Percentiles rank a stretch among this genome's conserved stretches.
Evolutionary conservation across 2,888 invertebrate species (phyloP).

Genomic region (Scotopteryx bipunctaria): DNA sequence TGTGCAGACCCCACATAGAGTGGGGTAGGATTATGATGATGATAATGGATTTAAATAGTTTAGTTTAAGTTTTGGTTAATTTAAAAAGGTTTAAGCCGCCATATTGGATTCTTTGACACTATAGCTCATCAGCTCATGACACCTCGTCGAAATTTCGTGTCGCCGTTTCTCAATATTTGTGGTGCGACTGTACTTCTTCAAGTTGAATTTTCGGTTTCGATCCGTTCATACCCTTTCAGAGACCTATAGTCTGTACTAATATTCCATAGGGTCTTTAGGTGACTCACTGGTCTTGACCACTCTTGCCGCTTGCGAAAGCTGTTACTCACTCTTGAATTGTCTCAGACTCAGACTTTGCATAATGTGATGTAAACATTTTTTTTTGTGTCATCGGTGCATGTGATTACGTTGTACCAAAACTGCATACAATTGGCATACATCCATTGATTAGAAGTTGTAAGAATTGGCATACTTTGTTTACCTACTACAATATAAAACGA

Average conservation of each 20-base stretch:
- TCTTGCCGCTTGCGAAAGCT: conserved; percentile 34
- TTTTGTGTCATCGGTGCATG: conserved; percentile 18
- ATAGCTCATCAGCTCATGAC: no score
- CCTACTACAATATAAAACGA: no score
- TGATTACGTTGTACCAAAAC: neutral
- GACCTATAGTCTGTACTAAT: neutral
- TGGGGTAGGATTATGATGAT: no score
- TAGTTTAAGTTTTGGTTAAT: no score
- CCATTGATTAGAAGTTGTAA: neutral
- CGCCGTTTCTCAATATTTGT: no score
- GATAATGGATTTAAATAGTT: no score
- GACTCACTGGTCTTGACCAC: conserved; percentile 35
- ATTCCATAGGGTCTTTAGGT: conserved; percentile 29
- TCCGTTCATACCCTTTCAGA: neutral
- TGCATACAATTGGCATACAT: conserved; percentile 9
- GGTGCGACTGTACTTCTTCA: no score
- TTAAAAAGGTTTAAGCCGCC: no score
- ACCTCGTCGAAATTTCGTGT: no score
- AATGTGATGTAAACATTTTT: conserved; percentile 29
- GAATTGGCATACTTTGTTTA: neutral
- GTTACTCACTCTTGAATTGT: conserved; percentile 33
- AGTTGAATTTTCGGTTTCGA: neutral
- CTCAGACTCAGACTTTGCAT: conserved; percentile 29
- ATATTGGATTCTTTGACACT: no score
- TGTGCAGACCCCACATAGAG: no score